phyloP scores from a whole-genome alignment of 2,797 vertebrate species.

The Sebastes oblongus region DNA sequence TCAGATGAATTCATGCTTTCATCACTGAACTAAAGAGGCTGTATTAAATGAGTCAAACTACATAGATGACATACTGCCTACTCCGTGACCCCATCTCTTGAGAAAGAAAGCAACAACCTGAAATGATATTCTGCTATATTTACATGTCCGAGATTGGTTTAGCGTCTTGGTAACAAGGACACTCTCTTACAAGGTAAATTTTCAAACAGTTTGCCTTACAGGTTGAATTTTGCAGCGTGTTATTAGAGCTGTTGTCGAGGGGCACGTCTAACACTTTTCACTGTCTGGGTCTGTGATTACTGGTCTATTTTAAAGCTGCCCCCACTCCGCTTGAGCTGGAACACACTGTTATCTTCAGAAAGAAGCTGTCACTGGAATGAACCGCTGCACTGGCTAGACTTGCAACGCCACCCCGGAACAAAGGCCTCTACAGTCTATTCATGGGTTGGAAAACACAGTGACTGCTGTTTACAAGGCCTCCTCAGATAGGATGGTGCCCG shows the following conservation, averaged over 20 bases:
- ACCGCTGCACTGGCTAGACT: slow-evolving; percentile 52
- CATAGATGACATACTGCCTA: neutral
- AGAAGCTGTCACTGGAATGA: slow-evolving; percentile 61
- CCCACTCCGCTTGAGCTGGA: slow-evolving; percentile 45
- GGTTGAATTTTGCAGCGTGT: slow-evolving; percentile 38
- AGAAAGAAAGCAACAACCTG: slow-evolving; percentile 1
- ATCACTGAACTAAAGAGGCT: neutral
- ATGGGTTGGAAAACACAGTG: slow-evolving; percentile 51
- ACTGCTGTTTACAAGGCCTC: slow-evolving; percentile 45
- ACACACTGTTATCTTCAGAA: slow-evolving; percentile 65
- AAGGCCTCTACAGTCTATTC: slow-evolving; percentile 69
- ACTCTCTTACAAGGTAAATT: slow-evolving; percentile 20
- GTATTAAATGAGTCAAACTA: neutral
- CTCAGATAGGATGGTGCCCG: slow-evolving; percentile 27
- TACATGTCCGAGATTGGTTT: neutral
- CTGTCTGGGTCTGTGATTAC: slow-evolving; percentile 59
- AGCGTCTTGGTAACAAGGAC: neutral
- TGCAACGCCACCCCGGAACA: slow-evolving; percentile 54
- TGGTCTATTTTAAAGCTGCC: slow-evolving; percentile 61
- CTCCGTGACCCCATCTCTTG: neutral
- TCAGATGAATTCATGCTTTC: neutral
- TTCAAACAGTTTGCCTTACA: slow-evolving; percentile 11
- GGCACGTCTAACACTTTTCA: slow-evolving; percentile 43
- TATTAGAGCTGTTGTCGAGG: slow-evolving; percentile 45
- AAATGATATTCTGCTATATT: neutral